Percentiles rank a stretch among this genome's conserved stretches.
Evolutionary conservation across 2,113 vertebrate genomes (phyloP).

Genomic region (Gobiocypris rarus): DNA sequence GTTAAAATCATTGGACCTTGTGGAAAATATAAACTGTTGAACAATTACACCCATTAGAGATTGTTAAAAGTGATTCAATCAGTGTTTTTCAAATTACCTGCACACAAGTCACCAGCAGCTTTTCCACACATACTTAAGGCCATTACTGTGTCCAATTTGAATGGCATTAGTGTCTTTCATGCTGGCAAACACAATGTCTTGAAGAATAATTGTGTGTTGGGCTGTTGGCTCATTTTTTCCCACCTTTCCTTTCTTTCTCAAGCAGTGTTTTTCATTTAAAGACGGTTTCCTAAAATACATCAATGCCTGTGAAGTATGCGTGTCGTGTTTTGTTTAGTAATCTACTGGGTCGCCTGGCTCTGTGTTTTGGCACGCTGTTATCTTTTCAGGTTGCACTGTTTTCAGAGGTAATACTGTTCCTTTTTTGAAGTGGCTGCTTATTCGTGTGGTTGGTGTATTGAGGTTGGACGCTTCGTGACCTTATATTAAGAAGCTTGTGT

Average conservation of each 20-base stretch:
- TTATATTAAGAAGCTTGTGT: conserved; percentile 36
- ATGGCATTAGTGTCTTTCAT: conserved; percentile 58
- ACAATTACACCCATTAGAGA: conserved; percentile 64
- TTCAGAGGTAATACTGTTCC: conserved; percentile 39
- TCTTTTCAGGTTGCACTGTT: conserved; percentile 48
- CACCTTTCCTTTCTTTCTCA: conserved; percentile 20
- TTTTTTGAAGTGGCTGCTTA: conserved; percentile 44
- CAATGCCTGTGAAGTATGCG: conserved; percentile 53
- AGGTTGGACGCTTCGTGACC: conserved; percentile 45
- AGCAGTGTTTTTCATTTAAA: conserved; percentile 54
- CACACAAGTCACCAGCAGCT: conserved; percentile 56
- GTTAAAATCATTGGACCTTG: conserved; percentile 64
- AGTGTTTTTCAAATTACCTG: conserved; percentile 61
- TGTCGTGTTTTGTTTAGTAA: conserved; percentile 48
- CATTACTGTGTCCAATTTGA: conserved; percentile 60
- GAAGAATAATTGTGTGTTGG: conserved; percentile 63
- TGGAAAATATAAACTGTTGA: conserved; percentile 71
- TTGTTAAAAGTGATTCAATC: conserved; percentile 66
- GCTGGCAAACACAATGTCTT: conserved; percentile 59
- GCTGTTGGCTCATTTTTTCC: conserved; percentile 46
- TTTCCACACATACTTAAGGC: conserved; percentile 56
- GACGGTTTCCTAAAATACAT: conserved; percentile 64
- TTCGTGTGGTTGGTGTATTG: conserved; percentile 41
- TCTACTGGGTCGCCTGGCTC: conserved; percentile 42
- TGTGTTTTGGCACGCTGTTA: conserved; percentile 37